These are phyloP conservation scores for Poecile montanus DNA, from an alignment of 2,797 vertebrate species.

Conservation along the genomic window DNA sequence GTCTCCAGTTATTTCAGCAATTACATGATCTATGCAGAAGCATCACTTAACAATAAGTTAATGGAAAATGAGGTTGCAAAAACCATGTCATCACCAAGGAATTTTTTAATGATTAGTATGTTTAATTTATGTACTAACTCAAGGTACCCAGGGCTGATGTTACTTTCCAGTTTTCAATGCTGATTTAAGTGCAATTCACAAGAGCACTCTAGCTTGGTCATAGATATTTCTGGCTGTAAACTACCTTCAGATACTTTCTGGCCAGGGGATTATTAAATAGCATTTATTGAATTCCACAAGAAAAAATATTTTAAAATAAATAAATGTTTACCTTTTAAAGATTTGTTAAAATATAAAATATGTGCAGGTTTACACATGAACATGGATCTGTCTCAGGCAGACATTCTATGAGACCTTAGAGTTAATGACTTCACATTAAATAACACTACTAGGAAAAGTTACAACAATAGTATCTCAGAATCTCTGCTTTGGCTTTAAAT, in stretches of 20 bases:
- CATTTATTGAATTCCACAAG: background rate
- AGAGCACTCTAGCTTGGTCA: background rate
- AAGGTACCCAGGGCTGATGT: background rate
- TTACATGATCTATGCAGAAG: background rate
- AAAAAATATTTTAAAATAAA: background rate
- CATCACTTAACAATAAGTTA: background rate
- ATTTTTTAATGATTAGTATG: background rate
- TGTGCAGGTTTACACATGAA: background rate
- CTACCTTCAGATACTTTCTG: background rate
- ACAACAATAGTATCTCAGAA: background rate
- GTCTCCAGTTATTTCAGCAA: background rate
- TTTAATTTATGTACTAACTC: background rate
- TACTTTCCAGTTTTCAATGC: background rate
- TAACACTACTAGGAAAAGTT: background rate
- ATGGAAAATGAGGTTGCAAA: background rate
- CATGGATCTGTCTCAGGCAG: background rate
- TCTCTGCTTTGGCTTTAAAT: background rate
- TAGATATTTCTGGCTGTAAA: background rate
- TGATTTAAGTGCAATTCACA: background rate
- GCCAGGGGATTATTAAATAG: background rate
- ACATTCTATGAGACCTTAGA: background rate
- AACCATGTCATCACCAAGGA: background rate
- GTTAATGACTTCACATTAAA: background rate
- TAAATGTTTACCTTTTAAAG: background rate
- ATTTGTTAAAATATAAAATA: constrained; percentile 26